phyloP scores from a whole-genome alignment of 2,113 vertebrate species.

The Chaenocephalus aceratus region DNA sequence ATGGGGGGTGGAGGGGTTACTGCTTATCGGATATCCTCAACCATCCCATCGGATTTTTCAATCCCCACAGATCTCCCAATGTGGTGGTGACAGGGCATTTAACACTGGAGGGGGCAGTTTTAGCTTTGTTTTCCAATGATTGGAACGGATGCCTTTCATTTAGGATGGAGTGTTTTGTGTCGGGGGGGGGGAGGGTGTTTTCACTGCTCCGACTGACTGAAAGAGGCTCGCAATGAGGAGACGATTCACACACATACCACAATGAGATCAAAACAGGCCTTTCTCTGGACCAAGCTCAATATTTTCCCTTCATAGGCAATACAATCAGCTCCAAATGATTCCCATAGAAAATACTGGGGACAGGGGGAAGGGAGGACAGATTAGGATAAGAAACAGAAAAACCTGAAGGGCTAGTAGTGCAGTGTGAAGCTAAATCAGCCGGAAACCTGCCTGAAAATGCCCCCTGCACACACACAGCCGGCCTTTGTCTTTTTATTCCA shows the following conservation, averaged over 20 bases:
- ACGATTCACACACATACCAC: conserved; percentile 40
- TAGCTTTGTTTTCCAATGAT: conserved; percentile 26
- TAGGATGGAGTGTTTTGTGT: conserved; percentile 42
- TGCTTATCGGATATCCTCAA: conserved; percentile 1
- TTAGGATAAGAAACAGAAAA: conserved; percentile 45
- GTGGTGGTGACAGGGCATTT: conserved; percentile 10
- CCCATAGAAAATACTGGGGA: conserved; percentile 16
- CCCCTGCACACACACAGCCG: conserved; percentile 39
- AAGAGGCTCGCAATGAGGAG: conserved; percentile 35
- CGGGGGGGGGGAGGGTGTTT: conserved; percentile 27
- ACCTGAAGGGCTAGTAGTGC: conserved; percentile 64
- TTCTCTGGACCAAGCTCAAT: conserved; percentile 76
- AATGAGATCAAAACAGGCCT: conserved; percentile 85
- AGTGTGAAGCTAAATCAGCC: conserved; percentile 75
- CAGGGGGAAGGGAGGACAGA: conserved; percentile 22
- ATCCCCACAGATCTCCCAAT: conserved; percentile 17
- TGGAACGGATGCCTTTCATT: conserved; percentile 47
- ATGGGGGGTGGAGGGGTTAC: background rate
- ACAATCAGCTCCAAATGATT: conserved; percentile 69
- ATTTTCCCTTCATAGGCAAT: conserved; percentile 63
- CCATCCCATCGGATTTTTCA: conserved; percentile 9
- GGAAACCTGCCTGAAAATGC: conserved; percentile 76
- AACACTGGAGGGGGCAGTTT: conserved; percentile 8
- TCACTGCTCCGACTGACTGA: conserved; percentile 39
- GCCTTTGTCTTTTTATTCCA: conserved; percentile 69